phyloP scores from a whole-genome alignment of 2,113 vertebrate genomes.

The Sula dactylatra region DNA sequence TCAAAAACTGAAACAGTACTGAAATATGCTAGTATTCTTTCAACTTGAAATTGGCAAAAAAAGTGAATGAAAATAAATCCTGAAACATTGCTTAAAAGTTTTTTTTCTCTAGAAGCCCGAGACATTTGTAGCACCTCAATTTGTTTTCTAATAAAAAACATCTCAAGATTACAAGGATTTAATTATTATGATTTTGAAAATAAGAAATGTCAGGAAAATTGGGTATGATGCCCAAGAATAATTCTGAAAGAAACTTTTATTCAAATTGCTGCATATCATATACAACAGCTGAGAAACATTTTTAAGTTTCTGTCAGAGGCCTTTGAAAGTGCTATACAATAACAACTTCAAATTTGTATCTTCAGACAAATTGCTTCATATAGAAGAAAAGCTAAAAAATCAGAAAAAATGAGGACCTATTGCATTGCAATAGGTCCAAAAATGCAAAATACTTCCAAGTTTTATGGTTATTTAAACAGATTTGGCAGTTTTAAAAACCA shows the following conservation, averaged over 20 bases:
- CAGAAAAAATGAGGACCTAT: accelerated
- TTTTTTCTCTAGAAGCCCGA: neutral
- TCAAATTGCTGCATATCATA: neutral
- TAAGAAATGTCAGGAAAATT: neutral
- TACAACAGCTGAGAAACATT: neutral
- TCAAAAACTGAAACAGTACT: neutral
- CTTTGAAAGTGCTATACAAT: neutral
- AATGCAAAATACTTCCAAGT: neutral
- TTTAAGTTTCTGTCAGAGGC: neutral
- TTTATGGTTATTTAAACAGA: neutral
- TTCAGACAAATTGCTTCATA: neutral
- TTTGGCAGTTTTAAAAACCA: neutral
- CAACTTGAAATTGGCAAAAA: neutral
- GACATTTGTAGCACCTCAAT: neutral
- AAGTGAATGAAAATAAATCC: neutral
- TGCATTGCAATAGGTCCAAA: neutral
- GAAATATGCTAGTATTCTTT: neutral
- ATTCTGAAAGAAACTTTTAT: neutral
- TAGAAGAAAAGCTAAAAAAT: neutral
- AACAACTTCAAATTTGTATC: neutral
- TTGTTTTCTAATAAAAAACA: neutral
- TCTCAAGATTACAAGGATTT: neutral
- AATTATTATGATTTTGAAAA: neutral
- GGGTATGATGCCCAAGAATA: neutral
- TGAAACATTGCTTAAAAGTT: neutral